Percentiles rank a stretch among this genome's conserved stretches.
Conservation (phyloP, 2,888 invertebrate genomes). For the Geotrupes spiniger region DNA sequence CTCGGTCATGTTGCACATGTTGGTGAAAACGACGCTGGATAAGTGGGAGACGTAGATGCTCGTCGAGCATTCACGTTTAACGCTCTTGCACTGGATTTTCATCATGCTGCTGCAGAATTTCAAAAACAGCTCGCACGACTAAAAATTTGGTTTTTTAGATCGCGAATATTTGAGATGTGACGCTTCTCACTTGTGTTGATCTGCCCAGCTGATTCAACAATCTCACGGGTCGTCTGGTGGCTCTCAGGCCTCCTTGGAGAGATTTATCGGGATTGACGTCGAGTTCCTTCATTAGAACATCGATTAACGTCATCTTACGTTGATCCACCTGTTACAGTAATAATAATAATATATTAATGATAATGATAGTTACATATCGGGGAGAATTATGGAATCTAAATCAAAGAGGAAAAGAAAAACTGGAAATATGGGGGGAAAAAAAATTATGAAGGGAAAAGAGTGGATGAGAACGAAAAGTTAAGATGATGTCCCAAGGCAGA, state of each 20-base stretch:
- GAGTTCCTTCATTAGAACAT: constrained; percentile 83
- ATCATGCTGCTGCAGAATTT: constrained; percentile 78
- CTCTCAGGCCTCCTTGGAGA: constrained; percentile 83
- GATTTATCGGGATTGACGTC: constrained; percentile 89
- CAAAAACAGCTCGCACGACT: constrained; percentile 80
- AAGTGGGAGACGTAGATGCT: constrained; percentile 77
- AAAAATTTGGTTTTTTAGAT: no score
- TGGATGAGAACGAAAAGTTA: no score
- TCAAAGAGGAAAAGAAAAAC: no score
- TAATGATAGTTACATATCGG: no score
- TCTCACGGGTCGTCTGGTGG: constrained; percentile 78
- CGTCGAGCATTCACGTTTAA: constrained; percentile 78
- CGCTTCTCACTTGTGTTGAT: constrained; percentile 57
- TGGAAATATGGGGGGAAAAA: no score
- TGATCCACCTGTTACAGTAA: constrained; percentile 59
- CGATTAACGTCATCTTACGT: constrained; percentile 74
- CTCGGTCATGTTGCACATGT: constrained; percentile 58
- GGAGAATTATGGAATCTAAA: no score
- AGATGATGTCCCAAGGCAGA: no score
- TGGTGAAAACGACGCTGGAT: constrained; percentile 80
- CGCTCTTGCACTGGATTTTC: constrained; percentile 75
- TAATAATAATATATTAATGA: constrained; percentile 13
- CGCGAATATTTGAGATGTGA: constrained; percentile 10
- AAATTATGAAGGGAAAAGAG: no score
- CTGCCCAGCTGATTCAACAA: constrained; percentile 77